Conservation (phyloP, 2,113 vertebrate species). For the Capreolus pygargus region DNA sequence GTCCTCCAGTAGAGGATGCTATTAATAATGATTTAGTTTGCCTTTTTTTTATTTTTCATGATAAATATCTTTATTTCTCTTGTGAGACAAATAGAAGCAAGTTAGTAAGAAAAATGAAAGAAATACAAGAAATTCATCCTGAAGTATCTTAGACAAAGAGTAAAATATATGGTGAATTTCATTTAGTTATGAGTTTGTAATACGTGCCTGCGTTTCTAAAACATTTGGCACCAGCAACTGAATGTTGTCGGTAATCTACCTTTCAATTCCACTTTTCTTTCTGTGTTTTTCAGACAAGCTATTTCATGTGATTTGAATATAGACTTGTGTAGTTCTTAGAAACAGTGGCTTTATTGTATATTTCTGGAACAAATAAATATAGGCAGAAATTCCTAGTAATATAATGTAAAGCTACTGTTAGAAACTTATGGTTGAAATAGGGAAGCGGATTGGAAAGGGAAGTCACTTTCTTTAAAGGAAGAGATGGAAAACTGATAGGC, state of each 20-base stretch:
- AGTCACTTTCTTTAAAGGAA: neutral
- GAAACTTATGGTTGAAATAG: neutral
- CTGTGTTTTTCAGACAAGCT: neutral
- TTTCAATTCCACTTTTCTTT: neutral
- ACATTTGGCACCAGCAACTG: neutral
- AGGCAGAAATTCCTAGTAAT: neutral
- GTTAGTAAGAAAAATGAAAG: neutral
- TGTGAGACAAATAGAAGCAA: neutral
- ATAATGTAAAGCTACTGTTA: neutral
- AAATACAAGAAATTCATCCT: neutral
- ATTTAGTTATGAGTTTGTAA: neutral
- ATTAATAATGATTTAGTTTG: neutral
- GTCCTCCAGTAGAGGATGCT: neutral
- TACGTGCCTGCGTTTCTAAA: rapidly evolving
- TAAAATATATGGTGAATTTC: neutral
- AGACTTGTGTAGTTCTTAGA: neutral
- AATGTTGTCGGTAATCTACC: neutral
- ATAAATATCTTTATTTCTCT: neutral
- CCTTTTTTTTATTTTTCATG: neutral
- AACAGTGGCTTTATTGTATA: neutral
- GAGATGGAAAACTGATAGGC: neutral
- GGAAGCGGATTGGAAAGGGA: neutral
- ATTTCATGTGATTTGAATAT: neutral
- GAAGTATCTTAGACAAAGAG: neutral
- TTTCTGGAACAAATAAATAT: neutral